Evolutionary conservation across 2,888 invertebrate species (phyloP).

Genomic region (Melinopterus prodromus): DNA sequence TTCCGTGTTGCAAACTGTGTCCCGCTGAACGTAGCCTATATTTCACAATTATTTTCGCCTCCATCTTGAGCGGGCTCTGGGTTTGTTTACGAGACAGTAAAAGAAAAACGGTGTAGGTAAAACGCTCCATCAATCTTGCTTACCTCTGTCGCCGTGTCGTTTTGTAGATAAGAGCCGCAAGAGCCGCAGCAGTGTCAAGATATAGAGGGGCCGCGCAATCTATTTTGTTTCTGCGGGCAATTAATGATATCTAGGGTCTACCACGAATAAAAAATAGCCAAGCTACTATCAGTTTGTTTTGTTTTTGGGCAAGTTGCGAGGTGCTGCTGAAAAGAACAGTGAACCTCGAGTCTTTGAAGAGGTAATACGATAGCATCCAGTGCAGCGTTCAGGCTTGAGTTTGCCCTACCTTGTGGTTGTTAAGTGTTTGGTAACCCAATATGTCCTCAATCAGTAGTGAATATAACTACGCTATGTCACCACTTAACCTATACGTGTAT

Average conservation of each 20-base stretch:
- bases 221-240: background rate
- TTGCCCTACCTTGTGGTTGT: no score
- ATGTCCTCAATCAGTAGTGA: no score
- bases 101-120: conserved; percentile 4
- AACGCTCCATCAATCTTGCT: background rate
- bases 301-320: no score
- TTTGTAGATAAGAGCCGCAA: background rate
- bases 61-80: background rate
- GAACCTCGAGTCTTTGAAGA: no score
- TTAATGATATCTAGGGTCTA: background rate
- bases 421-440: no score
- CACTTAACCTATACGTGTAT: no score
- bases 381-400: no score
- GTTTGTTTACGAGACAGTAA: background rate
- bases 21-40: background rate
- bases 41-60: background rate
- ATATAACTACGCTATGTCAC: no score
- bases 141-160: background rate
- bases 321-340: no score
- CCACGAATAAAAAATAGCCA: background rate
- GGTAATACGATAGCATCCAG: no score
- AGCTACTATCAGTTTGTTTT: background rate
- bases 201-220: background rate
- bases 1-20: background rate
- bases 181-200: background rate